These are phyloP conservation scores for Hepsetus odoe DNA, from an alignment of 2,113 vertebrate genomes.

Conservation along the genomic window DNA sequence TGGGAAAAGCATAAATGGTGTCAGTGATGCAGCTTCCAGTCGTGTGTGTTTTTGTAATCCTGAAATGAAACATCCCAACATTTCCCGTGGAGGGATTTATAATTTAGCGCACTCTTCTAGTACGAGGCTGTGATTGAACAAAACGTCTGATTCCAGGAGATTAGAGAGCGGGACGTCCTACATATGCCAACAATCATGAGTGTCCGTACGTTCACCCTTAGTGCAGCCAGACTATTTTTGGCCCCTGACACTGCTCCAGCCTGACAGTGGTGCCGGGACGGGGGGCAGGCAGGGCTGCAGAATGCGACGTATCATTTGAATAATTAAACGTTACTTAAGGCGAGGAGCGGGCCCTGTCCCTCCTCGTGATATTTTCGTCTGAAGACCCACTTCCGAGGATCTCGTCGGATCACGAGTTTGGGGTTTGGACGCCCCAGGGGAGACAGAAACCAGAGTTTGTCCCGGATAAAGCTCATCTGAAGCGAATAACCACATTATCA, in stretches of 20 bases:
- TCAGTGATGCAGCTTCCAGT: neutral
- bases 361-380: neutral
- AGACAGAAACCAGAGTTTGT: neutral
- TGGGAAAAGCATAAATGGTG: neutral
- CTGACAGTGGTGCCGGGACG: neutral
- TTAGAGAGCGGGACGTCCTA: neutral
- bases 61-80: neutral
- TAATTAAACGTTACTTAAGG: constrained; percentile 14
- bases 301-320: neutral
- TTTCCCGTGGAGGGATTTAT: neutral
- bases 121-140: neutral
- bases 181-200: neutral
- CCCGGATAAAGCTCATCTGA: neutral
- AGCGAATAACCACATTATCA: neutral
- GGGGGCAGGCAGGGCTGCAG: neutral
- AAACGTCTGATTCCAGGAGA: neutral
- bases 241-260: neutral
- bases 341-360: neutral
- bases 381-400: neutral
- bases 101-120: neutral
- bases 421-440: neutral
- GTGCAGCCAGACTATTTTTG: neutral
- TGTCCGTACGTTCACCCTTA: neutral
- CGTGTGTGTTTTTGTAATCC: neutral
- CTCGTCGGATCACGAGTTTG: neutral